Evolutionary conservation across 2,888 invertebrate species (phyloP).

Genomic region (Oithona nana): DNA sequence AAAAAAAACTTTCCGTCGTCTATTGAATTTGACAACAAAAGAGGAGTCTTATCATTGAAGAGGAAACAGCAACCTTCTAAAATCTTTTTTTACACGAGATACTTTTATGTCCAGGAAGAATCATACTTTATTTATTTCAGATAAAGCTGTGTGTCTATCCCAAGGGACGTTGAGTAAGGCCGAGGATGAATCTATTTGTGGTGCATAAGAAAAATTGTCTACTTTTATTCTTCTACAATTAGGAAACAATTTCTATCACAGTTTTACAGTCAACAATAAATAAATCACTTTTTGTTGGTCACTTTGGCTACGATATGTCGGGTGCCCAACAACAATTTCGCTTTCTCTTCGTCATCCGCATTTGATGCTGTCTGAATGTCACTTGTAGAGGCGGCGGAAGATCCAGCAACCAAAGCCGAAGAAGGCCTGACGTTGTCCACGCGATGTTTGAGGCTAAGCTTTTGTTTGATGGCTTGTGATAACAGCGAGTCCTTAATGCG

Average conservation of each 20-base stretch:
- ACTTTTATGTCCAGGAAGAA: no score
- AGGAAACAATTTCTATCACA: background rate
- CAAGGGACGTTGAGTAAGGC: background rate
- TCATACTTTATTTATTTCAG: no score
- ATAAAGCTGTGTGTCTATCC: background rate
- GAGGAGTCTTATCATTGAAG: no score
- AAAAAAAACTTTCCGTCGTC: no score
- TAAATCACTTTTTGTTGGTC: background rate
- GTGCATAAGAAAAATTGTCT: background rate
- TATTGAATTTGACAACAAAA: no score
- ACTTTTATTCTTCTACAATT: no score
- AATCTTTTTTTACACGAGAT: no score
- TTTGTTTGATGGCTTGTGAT: slow-evolving; percentile 40
- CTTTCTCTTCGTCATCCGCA: slow-evolving; percentile 21
- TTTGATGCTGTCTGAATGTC: slow-evolving; percentile 18
- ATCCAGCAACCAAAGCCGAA: background rate
- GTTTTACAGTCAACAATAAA: no score
- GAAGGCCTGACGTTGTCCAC: no score
- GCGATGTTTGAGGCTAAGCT: background rate
- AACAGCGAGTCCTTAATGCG: slow-evolving; percentile 70
- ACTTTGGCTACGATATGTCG: background rate
- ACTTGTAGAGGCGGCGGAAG: slow-evolving; percentile 18
- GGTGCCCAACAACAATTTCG: slow-evolving; percentile 20
- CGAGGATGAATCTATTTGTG: background rate
- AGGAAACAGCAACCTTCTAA: no score